Evolutionary conservation across 1,140 invertebrate genomes (phyloP), one percentile per base, ranked within the genome.

Genomic region (Oncopeltus fasciatus): DNA sequence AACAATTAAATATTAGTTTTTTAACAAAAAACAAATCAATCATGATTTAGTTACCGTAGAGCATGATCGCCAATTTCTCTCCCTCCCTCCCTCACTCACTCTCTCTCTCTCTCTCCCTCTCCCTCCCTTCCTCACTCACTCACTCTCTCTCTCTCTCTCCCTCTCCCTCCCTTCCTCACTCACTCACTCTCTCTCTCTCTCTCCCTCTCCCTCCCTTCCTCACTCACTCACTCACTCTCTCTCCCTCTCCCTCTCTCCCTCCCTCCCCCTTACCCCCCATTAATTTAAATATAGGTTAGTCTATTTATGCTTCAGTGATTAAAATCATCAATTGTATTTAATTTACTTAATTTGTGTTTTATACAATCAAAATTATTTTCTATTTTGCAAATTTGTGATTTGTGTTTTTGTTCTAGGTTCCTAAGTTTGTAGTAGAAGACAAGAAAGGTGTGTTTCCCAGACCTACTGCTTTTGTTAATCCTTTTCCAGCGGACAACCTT

Each of bases 131-230:
- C 57, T 58, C 60, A 38, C 47, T 31, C 38, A 33, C 57, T 59
- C 38, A 26, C 61, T 65, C 56, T 51, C 24, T 46, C 18, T 59
- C 43, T 62, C 60, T 64, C 65, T 65, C 65, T 64, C 47, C 60
- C 43, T 33, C 51, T 49, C 27, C 28, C 46, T 47, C 49, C 31
- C 53, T 62, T 33, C 56, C 43, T 21, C 56, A 26, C 64, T 64
- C 59, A 62, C 60, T 62, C 64, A 53, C 44, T 24, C 49, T 67
- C 62, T 59, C 63, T 60, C 57, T 66, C 65, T 60, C 67, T 65
- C 66, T 53, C 67, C 65, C 64, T 64, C 67, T 67, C 63, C 67
- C 68, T 68, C 67, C 67, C 66, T 65, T 64, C 64, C 67, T 65
- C 66, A 64, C 66, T 51, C n/a, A 18, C 31, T 33, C 44, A 26